Conservation (phyloP, 53 echinoderm and acorn worm species). For the Temnopleurus reevesii region DNA sequence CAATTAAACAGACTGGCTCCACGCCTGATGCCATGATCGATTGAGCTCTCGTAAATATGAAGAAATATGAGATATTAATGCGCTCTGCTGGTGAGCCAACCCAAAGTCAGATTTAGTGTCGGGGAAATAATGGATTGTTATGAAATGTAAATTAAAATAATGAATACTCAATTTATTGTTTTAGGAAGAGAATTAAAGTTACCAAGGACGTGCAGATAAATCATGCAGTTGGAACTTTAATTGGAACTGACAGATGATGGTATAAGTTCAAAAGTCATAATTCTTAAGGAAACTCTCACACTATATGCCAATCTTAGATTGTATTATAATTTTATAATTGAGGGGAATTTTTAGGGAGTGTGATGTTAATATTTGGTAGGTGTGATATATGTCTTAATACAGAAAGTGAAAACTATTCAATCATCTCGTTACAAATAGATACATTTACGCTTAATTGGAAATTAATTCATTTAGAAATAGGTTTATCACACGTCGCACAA, state of each 20-base stretch:
- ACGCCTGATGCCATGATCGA: not conserved
- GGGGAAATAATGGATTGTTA: not conserved
- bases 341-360: too few relatives aligned
- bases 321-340: too few relatives aligned
- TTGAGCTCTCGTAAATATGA: not conserved
- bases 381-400: too few relatives aligned
- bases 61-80: conserved; percentile 27
- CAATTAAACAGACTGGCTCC: conserved; percentile 16
- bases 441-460: too few relatives aligned
- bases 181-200: not conserved
- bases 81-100: not conserved
- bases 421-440: too few relatives aligned
- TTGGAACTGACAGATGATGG: not conserved
- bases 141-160: not conserved
- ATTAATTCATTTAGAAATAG: too few relatives aligned
- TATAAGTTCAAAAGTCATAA: too few relatives aligned
- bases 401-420: too few relatives aligned
- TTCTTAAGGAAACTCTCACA: too few relatives aligned
- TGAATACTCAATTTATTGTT: not conserved
- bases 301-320: too few relatives aligned
- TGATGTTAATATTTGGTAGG: too few relatives aligned
- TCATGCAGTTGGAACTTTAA: not conserved
- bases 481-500: too few relatives aligned
- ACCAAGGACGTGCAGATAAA: not conserved
- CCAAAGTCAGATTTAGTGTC: not conserved